phyloP scores from a whole-genome alignment of 2,888 invertebrate species.

The Drosophila cracens region DNA sequence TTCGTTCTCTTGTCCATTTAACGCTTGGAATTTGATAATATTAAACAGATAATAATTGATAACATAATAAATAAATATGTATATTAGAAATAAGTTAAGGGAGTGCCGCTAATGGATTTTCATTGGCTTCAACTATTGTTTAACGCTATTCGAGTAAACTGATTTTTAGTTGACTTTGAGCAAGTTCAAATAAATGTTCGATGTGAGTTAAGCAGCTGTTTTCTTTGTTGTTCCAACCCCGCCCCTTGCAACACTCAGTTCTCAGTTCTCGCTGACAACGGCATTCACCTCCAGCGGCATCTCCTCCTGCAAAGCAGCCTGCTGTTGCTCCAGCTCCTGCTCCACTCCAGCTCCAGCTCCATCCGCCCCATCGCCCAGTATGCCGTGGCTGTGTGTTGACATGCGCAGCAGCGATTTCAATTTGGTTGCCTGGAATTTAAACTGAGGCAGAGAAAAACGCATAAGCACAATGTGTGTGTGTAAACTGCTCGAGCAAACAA shows the following conservation, averaged over 20 bases:
- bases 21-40: constrained; percentile 7
- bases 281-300: constrained; percentile 81
- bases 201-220: constrained; percentile 52
- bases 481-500: background rate
- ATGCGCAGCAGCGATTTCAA: constrained; percentile 83
- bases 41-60: constrained; percentile 2
- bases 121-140: constrained; percentile 43
- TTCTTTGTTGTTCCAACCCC: background rate
- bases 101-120: constrained; percentile 40
- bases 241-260: too few species aligned
- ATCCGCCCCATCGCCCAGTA: constrained; percentile 31
- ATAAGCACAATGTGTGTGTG: background rate
- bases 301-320: constrained; percentile 45
- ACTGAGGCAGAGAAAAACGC: constrained; percentile 59
- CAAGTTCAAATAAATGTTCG: constrained; percentile 62
- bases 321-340: background rate
- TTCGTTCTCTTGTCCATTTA: constrained; percentile 40
- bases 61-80: background rate
- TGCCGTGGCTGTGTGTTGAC: constrained; percentile 74
- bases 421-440: constrained; percentile 84
- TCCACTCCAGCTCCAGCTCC: constrained; percentile 9
- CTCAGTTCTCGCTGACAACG: constrained; percentile 71
- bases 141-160: constrained; percentile 17
- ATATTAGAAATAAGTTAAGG: constrained; percentile 5
- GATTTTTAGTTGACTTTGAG: constrained; percentile 39